Base-by-base conservation (phyloP, 92 coral and sea anemone genomes). In the Zoanthus solanderi region DNA sequence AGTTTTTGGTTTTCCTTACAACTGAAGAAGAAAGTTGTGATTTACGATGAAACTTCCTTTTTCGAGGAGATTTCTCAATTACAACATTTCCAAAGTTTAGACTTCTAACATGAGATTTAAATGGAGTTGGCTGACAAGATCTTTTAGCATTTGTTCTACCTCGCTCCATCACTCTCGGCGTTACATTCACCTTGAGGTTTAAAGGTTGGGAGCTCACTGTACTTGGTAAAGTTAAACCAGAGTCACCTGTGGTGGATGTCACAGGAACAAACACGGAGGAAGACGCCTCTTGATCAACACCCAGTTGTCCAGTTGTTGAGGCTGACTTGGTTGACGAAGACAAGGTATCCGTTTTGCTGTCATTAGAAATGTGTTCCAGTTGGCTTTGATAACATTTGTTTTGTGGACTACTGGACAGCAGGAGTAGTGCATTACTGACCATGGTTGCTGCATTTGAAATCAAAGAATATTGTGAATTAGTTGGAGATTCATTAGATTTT, bases 381-480 rank as follows among this genome's bases (percentile, higher is more conserved):
- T 48, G 31, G 32, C 15, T 14, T 28, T 31, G 67, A 57, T 44
- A 30, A 44, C 30, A 5, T 23, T 85, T 85, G 53, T 32, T 94
- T 17, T 72, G 88, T 10, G 98, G 97, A 72, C 97, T 94, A 46
- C 90, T 84, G 0, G 95, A 92, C 75, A 94, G 82, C 34, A 96
- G 74, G 9, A 94, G 96, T 66, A 96, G 93, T 7, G 98, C 94
- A 75, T 96, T 96, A 3, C 93, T 91, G 1, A 92, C 96, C 52
- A 86, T 57, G 69, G 74, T 89, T 46, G 93, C 90, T 65, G 93
- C 91, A 87, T 80, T 84, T n/a, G 50, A 71, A 82, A 75, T 13
- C 8, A 50, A 50, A 50, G 54, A 50, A 50, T 1, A 34, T 34
- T 34, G 3, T 34, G 42, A 34, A 34, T 34, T 34, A 34, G 42